A percentile compares a stretch with the other conserved stretches of the same genome.
phyloP scores from a whole-genome alignment of 2,888 invertebrate genomes.

The Nipponacmea schrenckii region DNA sequence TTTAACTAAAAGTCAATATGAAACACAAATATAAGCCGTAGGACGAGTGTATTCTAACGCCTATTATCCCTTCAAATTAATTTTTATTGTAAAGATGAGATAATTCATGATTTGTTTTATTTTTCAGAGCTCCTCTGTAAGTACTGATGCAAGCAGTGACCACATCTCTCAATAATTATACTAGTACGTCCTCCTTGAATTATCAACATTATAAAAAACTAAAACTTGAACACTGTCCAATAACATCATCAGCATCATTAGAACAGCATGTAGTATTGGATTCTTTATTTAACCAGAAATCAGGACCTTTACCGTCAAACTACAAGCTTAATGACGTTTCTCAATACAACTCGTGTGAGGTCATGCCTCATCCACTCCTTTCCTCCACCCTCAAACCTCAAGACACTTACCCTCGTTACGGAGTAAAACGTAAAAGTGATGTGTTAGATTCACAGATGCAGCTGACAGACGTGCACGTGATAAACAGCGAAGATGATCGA shows the following conservation, averaged over 20 bases:
- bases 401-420: constrained; percentile 70
- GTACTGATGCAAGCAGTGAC: constrained; percentile 62
- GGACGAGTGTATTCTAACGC: too few relatives aligned
- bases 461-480: constrained; percentile 59
- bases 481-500: constrained; percentile 67
- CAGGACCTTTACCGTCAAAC: constrained; percentile 33
- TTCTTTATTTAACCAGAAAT: constrained; percentile 28
- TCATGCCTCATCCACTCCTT: constrained; percentile 21
- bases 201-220: constrained; percentile 59
- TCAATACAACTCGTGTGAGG: constrained; percentile 12
- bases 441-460: constrained; percentile 64
- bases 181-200: constrained; percentile 48
- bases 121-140: constrained; percentile 33
- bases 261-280: constrained; percentile 53
- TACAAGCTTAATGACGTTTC: constrained; percentile 12
- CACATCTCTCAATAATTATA: constrained; percentile 31
- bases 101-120: constrained; percentile 16
- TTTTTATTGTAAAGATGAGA: too few relatives aligned
- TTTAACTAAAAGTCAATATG: too few relatives aligned
- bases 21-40: too few relatives aligned
- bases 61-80: too few relatives aligned
- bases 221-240: constrained; percentile 52
- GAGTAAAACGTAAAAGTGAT: constrained; percentile 65
- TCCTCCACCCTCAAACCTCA: constrained; percentile 20
- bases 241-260: constrained; percentile 4